Evolutionary conservation across 2,888 invertebrate genomes (phyloP).

Genomic region (Pollenia labialis): DNA sequence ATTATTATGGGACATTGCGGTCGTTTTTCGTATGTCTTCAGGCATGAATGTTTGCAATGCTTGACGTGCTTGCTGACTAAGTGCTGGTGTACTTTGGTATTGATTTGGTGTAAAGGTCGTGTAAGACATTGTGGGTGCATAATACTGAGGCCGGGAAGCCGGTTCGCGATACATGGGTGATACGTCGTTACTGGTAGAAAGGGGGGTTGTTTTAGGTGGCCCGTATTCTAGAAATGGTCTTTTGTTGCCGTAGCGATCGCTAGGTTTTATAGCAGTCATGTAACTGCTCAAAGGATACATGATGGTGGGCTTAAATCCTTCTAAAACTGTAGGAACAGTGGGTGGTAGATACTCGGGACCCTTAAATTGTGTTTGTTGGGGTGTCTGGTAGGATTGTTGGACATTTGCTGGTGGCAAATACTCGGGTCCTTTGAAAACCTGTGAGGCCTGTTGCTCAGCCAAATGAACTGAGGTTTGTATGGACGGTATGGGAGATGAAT

Average conservation of each 20-base stretch:
- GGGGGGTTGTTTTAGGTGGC: constrained; percentile 56
- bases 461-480: not conserved
- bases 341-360: constrained; percentile 66
- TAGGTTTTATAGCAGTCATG: constrained; percentile 79
- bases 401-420: constrained; percentile 38
- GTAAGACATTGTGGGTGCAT: constrained; percentile 78
- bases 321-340: constrained; percentile 50
- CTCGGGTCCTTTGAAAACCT: constrained; percentile 39
- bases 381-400: not conserved
- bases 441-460: not conserved
- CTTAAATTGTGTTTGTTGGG: constrained; percentile 1
- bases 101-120: constrained; percentile 56
- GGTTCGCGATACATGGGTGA: constrained; percentile 78
- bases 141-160: constrained; percentile 75
- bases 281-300: constrained; percentile 79
- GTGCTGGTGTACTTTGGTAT: constrained; percentile 48
- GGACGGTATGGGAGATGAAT: not conserved
- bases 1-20: constrained; percentile 39
- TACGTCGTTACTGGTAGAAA: constrained; percentile 57
- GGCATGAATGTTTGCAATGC: constrained; percentile 79
- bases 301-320: constrained; percentile 60
- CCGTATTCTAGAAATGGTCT: constrained; percentile 69
- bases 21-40: constrained; percentile 74
- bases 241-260: constrained; percentile 77
- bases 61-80: constrained; percentile 76